These are phyloP conservation scores for Drosophila insularis DNA, from an alignment of 1,140 invertebrate species.

Conservation along the genomic window DNA sequence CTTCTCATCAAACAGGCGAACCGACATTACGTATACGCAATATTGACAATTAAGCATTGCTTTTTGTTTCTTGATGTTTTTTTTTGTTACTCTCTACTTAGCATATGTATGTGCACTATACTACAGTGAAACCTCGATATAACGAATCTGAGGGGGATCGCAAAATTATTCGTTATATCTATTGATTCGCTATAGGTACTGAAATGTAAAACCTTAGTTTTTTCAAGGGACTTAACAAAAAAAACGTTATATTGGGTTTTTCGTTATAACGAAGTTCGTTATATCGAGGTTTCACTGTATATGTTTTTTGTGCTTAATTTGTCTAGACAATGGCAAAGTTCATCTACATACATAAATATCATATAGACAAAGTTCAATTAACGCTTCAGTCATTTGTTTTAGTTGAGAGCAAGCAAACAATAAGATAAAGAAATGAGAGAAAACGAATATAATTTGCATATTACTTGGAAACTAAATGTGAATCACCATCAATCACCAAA, in stretches of 20 bases:
- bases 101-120: not conserved
- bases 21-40: constrained; percentile 63
- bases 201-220: too few species aligned
- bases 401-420: constrained; percentile 34
- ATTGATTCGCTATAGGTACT: too few species aligned
- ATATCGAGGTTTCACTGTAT: too few species aligned
- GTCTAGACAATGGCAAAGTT: constrained; percentile 80
- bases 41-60: constrained; percentile 56
- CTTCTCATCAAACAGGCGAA: constrained; percentile 46
- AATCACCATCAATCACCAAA: constrained; percentile 41
- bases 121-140: too few species aligned
- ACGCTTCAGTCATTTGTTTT: constrained; percentile 56
- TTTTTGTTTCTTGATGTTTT: constrained; percentile 41
- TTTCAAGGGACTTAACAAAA: too few species aligned
- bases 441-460: constrained; percentile 37
- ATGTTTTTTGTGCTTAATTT: constrained; percentile 70
- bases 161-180: too few species aligned
- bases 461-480: constrained; percentile 37
- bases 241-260: too few species aligned
- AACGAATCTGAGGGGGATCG: too few species aligned
- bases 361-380: constrained; percentile 71
- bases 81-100: constrained; percentile 14
- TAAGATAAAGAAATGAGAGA: constrained; percentile 13
- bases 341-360: constrained; percentile 44
- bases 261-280: too few species aligned